Evolutionary conservation across 2,113 vertebrate species (phyloP), one percentile per base, ranked within the genome.

Genomic region (Pantherophis guttatus): DNA sequence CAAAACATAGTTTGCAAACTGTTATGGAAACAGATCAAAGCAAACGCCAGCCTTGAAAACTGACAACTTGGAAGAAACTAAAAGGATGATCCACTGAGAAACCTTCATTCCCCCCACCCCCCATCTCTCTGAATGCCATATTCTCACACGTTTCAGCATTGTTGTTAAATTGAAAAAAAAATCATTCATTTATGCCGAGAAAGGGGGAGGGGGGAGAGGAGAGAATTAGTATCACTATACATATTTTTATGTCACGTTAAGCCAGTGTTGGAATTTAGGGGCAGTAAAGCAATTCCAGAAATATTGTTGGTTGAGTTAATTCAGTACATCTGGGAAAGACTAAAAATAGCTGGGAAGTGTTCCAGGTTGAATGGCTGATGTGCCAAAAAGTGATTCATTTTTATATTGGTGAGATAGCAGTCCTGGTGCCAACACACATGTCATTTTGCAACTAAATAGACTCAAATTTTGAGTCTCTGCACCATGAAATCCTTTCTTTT

Each of bases 361-460:
- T 93, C 93, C 93, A 93, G 90, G 89, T 91, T 87, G 90, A 33
- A 70, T 88, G 89, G 85, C 33, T 88, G 12, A 87, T 87, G 85
- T 91, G 85, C 89, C 92, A 93, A 81, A 86, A 93, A 62, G 50
- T 23, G 29, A 93, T 90, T 90, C 92, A 93, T 93, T 93, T 93
- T 93, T 89, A 90, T 93, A 89, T 93, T 90, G 89, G 92, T 65
- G 92, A 93, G 92, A 90, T 87, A 93, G 92, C 75, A 62, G 19
- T 44, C 33, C 48, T 3, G n/a, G 62, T 93, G 92, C 92, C 92
- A 93, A 54, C 57, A 87, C 17, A 44, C 81, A 90, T 90, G 92
- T 86, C 89, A n/a, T 93, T 90, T 90, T 87, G 75, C 92, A 87
- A 87, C 89, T 90, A 54, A 65, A 93, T 86, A 93, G 52, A 90